Conservation (phyloP, 2,797 vertebrate species). For the Macropus fuliginosus region DNA sequence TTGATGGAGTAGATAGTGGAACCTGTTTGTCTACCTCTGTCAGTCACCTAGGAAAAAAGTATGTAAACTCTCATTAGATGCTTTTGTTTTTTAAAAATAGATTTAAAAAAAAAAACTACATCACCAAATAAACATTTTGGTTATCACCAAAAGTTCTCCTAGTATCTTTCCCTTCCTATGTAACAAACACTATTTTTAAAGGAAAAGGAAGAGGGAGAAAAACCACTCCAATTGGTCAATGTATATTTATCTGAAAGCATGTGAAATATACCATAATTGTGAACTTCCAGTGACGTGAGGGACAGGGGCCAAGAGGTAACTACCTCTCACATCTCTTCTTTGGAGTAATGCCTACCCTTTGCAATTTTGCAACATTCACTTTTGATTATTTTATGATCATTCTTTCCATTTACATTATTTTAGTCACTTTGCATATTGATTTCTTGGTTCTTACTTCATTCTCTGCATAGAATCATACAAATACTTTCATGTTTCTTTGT, state of each 20-base stretch:
- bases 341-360: neutral
- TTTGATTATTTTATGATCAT: neutral
- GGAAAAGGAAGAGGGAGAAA: neutral
- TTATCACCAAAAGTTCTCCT: neutral
- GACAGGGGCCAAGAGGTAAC: too few relatives aligned
- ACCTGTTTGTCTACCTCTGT: too few relatives aligned
- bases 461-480: neutral
- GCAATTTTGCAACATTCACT: neutral
- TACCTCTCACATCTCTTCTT: neutral
- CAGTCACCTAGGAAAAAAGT: neutral
- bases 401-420: neutral
- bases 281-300: neutral
- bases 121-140: neutral
- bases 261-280: neutral
- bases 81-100: too few relatives aligned
- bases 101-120: too few relatives aligned
- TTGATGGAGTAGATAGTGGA: neutral
- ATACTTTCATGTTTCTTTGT: neutral
- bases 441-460: neutral
- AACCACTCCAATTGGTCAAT: neutral
- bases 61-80: neutral
- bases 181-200: neutral
- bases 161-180: neutral
- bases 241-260: neutral
- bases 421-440: neutral